phyloP scores from a whole-genome alignment of 2,888 invertebrate genomes.

The Cyrtodaria siliqua region DNA sequence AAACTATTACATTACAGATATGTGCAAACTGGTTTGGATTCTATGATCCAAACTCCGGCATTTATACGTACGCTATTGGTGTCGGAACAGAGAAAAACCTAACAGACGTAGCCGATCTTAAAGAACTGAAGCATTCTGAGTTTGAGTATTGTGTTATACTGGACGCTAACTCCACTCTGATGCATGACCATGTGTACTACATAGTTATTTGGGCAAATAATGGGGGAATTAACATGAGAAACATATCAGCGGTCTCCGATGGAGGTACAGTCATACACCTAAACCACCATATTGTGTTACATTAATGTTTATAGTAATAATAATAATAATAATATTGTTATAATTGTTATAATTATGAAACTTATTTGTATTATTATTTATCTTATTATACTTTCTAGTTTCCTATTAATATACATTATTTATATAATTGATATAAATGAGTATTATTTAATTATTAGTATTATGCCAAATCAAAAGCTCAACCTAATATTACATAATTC shows the following conservation, averaged over 20 bases:
- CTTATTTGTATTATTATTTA: too few relatives aligned
- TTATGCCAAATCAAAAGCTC: too few relatives aligned
- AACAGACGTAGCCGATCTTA: slow-evolving; percentile 49
- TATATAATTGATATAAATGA: too few relatives aligned
- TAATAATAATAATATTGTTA: too few relatives aligned
- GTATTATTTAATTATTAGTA: too few relatives aligned
- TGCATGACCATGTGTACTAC: slow-evolving; percentile 13
- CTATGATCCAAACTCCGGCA: slow-evolving; percentile 75
- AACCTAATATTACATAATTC: too few relatives aligned
- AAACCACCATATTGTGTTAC: too few relatives aligned
- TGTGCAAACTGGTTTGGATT: slow-evolving; percentile 75
- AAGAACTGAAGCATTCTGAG: slow-evolving; percentile 32
- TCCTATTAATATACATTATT: too few relatives aligned
- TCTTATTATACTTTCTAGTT: too few relatives aligned
- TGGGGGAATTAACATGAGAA: slow-evolving; percentile 21
- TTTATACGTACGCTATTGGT: slow-evolving; percentile 62
- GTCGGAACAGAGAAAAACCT: slow-evolving; percentile 43
- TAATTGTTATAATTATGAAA: too few relatives aligned
- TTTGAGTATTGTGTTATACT: slow-evolving; percentile 60
- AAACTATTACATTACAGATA: slow-evolving; percentile 59
- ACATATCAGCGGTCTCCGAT: slow-evolving; percentile 14
- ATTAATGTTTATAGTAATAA: too few relatives aligned
- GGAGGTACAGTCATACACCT: too few relatives aligned
- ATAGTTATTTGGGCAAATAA: slow-evolving; percentile 15
- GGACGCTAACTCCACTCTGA: slow-evolving; percentile 14